phyloP scores from a whole-genome alignment of 2,797 vertebrate genomes.

The Okamejei kenojei region DNA sequence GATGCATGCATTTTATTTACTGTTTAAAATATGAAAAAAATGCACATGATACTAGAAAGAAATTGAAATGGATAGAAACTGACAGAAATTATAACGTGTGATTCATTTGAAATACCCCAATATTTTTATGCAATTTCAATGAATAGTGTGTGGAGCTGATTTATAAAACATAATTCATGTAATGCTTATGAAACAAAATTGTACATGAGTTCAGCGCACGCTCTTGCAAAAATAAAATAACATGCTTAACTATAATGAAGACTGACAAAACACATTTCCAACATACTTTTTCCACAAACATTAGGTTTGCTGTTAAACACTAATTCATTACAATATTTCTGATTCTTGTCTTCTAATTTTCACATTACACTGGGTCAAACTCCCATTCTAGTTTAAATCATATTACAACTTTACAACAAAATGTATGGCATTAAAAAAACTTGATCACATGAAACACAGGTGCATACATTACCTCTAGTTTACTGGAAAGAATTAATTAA shows the following conservation, averaged over 20 bases:
- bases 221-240: not conserved
- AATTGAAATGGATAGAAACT: not conserved
- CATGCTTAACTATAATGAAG: not conserved
- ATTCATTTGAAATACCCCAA: not conserved
- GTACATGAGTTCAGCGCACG: not conserved
- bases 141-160: not conserved
- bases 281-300: not conserved
- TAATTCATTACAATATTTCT: not conserved
- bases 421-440: not conserved
- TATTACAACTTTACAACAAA: not conserved
- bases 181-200: not conserved
- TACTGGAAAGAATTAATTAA: not conserved
- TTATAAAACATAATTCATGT: not conserved
- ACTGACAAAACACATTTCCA: not conserved
- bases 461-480: not conserved
- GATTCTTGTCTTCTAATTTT: slow-evolving; percentile 5
- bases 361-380: not conserved
- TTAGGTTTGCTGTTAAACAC: not conserved
- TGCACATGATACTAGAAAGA: slow-evolving; percentile 9
- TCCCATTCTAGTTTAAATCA: not conserved
- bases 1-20: slow-evolving; percentile 17
- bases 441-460: slow-evolving; percentile 2
- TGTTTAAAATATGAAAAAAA: slow-evolving; percentile 9
- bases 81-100: not conserved
- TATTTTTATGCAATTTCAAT: not conserved